These are phyloP conservation scores for Xiphophorus maculatus DNA, from an alignment of 2,113 vertebrate genomes.

Conservation along the genomic window DNA sequence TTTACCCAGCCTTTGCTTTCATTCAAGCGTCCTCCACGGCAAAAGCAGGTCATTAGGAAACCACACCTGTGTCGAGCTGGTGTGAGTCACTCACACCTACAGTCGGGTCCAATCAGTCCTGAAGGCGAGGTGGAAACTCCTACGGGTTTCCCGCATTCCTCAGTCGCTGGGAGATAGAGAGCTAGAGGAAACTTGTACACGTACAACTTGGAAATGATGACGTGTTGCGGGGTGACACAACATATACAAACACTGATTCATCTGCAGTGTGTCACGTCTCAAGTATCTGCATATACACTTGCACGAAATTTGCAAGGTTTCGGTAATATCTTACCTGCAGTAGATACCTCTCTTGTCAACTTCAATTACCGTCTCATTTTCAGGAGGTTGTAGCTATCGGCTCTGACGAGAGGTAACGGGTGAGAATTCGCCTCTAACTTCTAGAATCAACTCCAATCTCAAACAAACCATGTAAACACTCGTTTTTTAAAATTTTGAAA, in stretches of 20 bases:
- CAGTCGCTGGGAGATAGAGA: slow-evolving; percentile 37
- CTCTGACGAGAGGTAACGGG: not conserved
- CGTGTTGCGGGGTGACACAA: slow-evolving; percentile 28
- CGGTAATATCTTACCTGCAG: too few relatives aligned
- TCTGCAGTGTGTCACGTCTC: slow-evolving; percentile 20
- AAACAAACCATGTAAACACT: not conserved
- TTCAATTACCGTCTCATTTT: not conserved
- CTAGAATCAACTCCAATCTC: not conserved
- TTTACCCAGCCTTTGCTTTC: slow-evolving; percentile 37
- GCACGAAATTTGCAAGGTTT: not conserved
- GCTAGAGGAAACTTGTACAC: slow-evolving; percentile 56
- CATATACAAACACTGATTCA: slow-evolving; percentile 39
- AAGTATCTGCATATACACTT: slow-evolving; percentile 8
- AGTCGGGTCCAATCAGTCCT: slow-evolving; percentile 48
- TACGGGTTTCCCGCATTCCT: slow-evolving; percentile 45
- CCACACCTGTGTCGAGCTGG: slow-evolving; percentile 55
- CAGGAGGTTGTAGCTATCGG: not conserved
- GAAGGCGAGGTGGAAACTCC: slow-evolving; percentile 62
- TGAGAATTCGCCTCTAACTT: not conserved
- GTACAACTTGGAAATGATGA: slow-evolving; percentile 19
- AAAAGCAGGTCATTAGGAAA: slow-evolving; percentile 47
- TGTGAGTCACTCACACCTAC: slow-evolving; percentile 55
- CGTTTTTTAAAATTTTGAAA: not conserved
- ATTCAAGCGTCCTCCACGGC: slow-evolving; percentile 51
- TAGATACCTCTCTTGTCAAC: too few relatives aligned